These are phyloP conservation scores for Myotis yumanensis DNA, from an alignment of 2,113 vertebrate genomes.

Conservation along the genomic window DNA sequence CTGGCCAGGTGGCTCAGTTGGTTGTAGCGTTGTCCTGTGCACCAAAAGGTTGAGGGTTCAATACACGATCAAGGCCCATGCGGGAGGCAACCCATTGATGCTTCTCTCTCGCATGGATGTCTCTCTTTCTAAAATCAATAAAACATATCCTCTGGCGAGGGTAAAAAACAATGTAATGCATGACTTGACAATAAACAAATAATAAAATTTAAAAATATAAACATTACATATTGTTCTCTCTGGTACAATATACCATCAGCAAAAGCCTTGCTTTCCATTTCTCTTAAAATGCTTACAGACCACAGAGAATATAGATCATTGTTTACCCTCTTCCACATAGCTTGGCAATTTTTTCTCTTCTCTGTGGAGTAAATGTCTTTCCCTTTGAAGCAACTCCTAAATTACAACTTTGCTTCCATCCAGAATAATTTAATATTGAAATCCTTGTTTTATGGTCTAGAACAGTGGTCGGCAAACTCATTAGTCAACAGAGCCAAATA, in stretches of 20 bases:
- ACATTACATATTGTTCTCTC: neutral
- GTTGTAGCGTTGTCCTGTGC: neutral
- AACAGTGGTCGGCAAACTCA: neutral
- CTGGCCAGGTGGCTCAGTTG: neutral
- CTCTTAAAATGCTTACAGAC: neutral
- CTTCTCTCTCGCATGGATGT: neutral
- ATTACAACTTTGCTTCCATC: conserved; percentile 12
- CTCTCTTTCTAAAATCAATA: neutral
- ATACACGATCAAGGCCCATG: neutral
- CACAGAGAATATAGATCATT: neutral
- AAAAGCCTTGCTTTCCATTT: neutral
- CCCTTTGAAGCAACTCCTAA: neutral
- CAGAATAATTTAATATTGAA: neutral
- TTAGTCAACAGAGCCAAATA: too few relatives aligned
- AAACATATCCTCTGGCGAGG: neutral
- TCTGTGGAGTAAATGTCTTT: neutral
- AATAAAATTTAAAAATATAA: neutral
- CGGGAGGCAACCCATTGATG: neutral
- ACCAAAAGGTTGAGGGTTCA: neutral
- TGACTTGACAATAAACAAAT: neutral
- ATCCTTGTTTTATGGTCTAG: neutral
- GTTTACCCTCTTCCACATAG: neutral
- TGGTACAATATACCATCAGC: neutral
- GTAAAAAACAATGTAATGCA: neutral
- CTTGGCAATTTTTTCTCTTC: neutral